These are phyloP conservation scores for Metallyticus violacea DNA, from an alignment of 2,888 invertebrate genomes.

Conservation along the genomic window DNA sequence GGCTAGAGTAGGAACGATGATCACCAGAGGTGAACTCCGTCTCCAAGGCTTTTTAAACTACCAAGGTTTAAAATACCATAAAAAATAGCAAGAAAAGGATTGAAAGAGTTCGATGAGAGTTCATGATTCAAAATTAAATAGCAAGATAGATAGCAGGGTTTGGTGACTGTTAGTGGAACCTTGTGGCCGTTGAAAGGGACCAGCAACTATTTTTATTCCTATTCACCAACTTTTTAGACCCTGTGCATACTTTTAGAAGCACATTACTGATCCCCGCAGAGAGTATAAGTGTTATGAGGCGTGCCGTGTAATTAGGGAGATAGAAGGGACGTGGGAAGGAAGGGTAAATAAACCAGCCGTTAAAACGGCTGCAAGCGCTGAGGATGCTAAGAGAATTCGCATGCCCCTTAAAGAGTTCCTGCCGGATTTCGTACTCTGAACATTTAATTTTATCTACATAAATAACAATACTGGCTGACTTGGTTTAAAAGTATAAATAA, in stretches of 20 bases:
- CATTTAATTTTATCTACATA: neutral
- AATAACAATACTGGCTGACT: neutral
- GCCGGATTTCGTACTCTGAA: neutral
- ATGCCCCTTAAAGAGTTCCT: neutral
- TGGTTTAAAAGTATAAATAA: too few relatives aligned
- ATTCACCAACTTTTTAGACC: neutral
- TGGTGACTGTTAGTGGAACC: too few relatives aligned
- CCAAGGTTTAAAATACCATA: too few relatives aligned
- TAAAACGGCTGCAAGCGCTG: neutral
- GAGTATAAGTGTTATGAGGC: neutral
- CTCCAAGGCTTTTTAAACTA: too few relatives aligned
- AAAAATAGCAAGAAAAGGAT: too few relatives aligned
- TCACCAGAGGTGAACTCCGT: too few relatives aligned
- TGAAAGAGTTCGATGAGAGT: too few relatives aligned
- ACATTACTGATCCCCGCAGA: neutral
- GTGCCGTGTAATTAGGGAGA: neutral
- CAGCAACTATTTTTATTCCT: neutral
- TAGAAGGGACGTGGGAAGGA: too few relatives aligned
- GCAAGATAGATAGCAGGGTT: too few relatives aligned
- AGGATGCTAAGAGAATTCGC: neutral
- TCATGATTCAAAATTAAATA: too few relatives aligned
- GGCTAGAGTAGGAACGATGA: too few relatives aligned
- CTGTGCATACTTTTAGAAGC: neutral
- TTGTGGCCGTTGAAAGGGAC: too few relatives aligned
- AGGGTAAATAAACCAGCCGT: neutral